phyloP scores from a whole-genome alignment of 2,888 invertebrate species.

The Petrolisthes cinctipes region DNA sequence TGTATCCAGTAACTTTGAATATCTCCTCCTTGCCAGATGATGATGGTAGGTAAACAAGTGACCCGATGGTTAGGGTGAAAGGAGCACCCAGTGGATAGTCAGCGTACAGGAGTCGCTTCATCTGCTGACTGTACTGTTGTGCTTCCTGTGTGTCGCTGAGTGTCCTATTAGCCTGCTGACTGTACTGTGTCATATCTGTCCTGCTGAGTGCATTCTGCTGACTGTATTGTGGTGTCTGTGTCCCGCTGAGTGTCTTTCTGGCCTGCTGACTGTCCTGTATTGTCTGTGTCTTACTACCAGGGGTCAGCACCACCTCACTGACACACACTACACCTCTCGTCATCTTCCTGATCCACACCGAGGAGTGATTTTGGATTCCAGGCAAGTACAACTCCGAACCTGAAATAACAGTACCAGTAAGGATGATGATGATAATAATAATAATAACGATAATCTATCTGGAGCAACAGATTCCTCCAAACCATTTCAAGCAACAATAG shows the following conservation, averaged over 20 bases:
- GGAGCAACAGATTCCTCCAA: too few species aligned
- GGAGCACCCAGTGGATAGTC: constrained; percentile 42
- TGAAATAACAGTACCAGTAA: constrained; percentile 16
- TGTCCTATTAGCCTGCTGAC: too few species aligned
- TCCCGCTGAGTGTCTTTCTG: too few species aligned
- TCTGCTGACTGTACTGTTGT: constrained; percentile 8
- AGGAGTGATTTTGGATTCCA: neutral
- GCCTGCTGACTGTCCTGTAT: neutral
- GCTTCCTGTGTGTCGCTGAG: neutral
- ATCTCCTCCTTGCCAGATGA: neutral
- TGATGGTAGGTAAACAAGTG: constrained; percentile 26
- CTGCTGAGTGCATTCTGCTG: too few species aligned
- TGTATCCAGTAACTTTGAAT: too few species aligned
- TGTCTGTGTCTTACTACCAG: neutral
- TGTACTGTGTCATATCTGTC: too few species aligned
- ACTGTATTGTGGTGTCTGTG: too few species aligned
- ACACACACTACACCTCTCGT: too few species aligned
- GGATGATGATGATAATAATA: too few species aligned
- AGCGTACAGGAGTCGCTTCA: constrained; percentile 22
- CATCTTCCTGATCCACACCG: constrained; percentile 33
- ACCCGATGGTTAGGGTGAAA: constrained; percentile 35
- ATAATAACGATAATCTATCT: too few species aligned
- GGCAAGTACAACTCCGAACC: constrained; percentile 29
- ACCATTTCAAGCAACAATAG: too few species aligned
- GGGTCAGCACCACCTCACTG: too few species aligned